These are phyloP conservation scores for Frieseomelitta varia DNA, from an alignment of 1,140 invertebrate genomes.

Conservation along the genomic window DNA sequence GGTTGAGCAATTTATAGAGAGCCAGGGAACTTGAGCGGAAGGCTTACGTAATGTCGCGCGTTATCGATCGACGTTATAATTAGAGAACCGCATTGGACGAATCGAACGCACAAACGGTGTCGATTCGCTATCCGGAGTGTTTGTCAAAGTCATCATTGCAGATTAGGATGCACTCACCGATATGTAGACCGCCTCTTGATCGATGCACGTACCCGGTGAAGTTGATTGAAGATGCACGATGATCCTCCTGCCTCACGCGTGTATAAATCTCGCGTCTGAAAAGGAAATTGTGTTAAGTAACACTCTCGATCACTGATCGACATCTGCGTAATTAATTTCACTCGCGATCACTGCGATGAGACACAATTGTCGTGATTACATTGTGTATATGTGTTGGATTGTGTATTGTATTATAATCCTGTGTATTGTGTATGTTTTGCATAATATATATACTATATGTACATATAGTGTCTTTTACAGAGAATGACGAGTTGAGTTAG, in stretches of 20 bases:
- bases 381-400: too few species aligned
- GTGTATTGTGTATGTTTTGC: too few species aligned
- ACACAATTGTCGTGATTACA: too few species aligned
- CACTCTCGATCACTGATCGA: not conserved
- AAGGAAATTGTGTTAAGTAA: not conserved
- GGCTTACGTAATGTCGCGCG: slow-evolving; percentile 9
- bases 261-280: not conserved
- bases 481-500: too few species aligned
- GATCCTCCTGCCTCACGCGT: not conserved
- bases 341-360: too few species aligned
- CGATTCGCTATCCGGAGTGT: slow-evolving; percentile 10
- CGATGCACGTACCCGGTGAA: not conserved
- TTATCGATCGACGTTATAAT: slow-evolving; percentile 47
- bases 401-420: too few species aligned
- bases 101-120: not conserved
- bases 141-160: slow-evolving; percentile 51
- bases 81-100: not conserved
- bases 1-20: not conserved
- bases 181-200: not conserved
- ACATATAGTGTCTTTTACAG: too few species aligned
- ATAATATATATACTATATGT: too few species aligned
- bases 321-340: not conserved
- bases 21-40: too few species aligned
- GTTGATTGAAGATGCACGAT: not conserved
- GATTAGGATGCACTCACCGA: not conserved